These are phyloP conservation scores for Chrysochloris asiatica DNA, from an alignment of 2,113 vertebrate species.

Conservation along the genomic window DNA sequence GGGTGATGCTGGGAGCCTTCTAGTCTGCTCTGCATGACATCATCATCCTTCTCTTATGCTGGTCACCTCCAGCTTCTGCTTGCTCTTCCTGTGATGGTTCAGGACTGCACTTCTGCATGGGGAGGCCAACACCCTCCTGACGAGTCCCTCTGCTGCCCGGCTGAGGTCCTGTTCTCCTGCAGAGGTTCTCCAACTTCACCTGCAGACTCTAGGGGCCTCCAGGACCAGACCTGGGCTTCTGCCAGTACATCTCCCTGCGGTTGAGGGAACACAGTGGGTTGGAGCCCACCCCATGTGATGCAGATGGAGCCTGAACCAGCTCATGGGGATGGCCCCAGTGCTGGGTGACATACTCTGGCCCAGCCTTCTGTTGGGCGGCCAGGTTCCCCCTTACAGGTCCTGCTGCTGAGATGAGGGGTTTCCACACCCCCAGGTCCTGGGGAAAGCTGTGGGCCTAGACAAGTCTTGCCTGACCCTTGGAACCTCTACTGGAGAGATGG, in stretches of 20 bases:
- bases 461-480: not conserved
- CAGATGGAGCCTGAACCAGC: not conserved
- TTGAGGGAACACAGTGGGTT: not conserved
- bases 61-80: not conserved
- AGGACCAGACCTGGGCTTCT: conserved; percentile 78
- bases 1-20: not conserved
- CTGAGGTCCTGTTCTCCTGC: conserved; percentile 66
- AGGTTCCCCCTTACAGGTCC: accelerated
- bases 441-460: not conserved
- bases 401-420: not conserved
- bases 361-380: not conserved
- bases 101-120: conserved; percentile 55
- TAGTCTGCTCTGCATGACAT: accelerated
- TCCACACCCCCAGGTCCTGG: not conserved
- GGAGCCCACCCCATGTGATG: not conserved
- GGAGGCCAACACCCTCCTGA: conserved; percentile 75
- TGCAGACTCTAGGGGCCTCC: conserved; percentile 74
- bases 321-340: not conserved
- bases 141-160: not conserved
- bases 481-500: too few relatives aligned
- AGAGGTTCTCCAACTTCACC: conserved; percentile 76
- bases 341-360: not conserved
- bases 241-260: conserved; percentile 76
- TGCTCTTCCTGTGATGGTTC: not conserved
- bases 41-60: accelerated